Evolutionary conservation across 2,113 vertebrate genomes (phyloP), one percentile per base, ranked within the genome.

Genomic region (Sisor rabdophorus): DNA sequence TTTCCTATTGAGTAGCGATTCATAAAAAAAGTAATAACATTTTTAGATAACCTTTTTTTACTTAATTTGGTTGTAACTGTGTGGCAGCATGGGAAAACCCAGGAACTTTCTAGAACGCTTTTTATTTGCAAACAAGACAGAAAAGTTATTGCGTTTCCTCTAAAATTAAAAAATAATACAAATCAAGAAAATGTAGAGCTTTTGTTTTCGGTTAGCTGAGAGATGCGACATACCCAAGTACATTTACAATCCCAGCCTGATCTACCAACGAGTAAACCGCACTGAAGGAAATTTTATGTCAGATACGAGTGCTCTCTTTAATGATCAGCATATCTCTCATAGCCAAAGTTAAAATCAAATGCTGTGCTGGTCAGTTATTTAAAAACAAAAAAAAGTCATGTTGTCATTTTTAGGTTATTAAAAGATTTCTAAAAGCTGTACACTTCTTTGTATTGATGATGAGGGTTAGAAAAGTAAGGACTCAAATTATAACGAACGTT

Each of bases 21-120:
- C 3, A 59, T 47, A 36, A 50, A 47, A 54, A 40, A 36, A 32
- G 36, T 13, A 9, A 72, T 44, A 48, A 58, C 0, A 1, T 26
- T 24, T 50, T 16, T 6, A 22, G 20, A 20, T 13, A 40, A 22
- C 13, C 0, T 47, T 36, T n/a, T 6, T 44, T 16, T 67, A 19
- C 13, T 9, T 0, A 67, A 26, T 44, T 22, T 13, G 17, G 7
- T 13, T 12, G 36, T 36, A 36, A n/a, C 4, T n/a, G 7, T 63
- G 63, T 16, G 24, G 64, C 64, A 26, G 44, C 64, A 17, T 50
- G 64, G 64, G 64, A 68, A 50, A 68, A 48, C 44, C 64, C 22
- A 17, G 4, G 24, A 44, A 48, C 22, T 50, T 50, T 30, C 4
- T 9, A 24, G n/a, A 26, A 67, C 16, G 0, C 13, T 30, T n/a